Conservation (phyloP, 2,113 vertebrate species). For the Tragulus kanchil region DNA sequence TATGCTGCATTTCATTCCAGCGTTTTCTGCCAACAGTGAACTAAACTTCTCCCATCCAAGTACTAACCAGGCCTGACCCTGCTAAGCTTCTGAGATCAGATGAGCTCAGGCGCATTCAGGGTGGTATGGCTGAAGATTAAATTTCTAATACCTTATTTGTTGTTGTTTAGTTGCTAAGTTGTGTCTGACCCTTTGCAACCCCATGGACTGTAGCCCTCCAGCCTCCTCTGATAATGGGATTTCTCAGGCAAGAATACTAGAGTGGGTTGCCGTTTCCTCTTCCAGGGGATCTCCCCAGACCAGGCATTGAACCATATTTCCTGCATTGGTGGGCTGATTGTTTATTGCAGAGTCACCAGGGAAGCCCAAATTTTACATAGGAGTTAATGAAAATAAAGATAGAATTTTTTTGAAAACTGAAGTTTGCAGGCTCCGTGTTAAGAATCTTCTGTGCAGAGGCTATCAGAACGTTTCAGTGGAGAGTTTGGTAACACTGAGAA, state of each 20-base stretch:
- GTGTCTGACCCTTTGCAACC: not conserved
- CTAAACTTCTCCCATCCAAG: no score
- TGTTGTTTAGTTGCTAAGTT: not conserved
- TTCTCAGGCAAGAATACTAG: not conserved
- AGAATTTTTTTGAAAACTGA: not conserved
- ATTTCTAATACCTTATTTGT: not conserved
- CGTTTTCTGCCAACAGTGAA: not conserved
- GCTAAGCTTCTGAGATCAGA: no score
- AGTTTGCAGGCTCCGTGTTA: not conserved
- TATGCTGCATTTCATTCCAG: not conserved
- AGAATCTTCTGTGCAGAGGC: not conserved
- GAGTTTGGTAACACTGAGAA: not conserved
- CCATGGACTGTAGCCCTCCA: not conserved
- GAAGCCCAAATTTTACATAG: not conserved
- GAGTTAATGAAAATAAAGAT: no score
- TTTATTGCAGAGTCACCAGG: not conserved
- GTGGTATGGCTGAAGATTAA: no score
- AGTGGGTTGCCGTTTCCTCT: not conserved
- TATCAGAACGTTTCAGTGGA: not conserved
- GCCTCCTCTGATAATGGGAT: not conserved
- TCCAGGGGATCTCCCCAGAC: not conserved
- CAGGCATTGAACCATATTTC: not conserved
- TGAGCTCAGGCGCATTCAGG: no score
- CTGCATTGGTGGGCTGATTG: not conserved
- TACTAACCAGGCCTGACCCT: no score